Percentiles rank a stretch among this genome's conserved stretches.
These are phyloP conservation scores for Hippocampus guttulatus DNA, from an alignment of 2,113 vertebrate species.

Conservation along the genomic window DNA sequence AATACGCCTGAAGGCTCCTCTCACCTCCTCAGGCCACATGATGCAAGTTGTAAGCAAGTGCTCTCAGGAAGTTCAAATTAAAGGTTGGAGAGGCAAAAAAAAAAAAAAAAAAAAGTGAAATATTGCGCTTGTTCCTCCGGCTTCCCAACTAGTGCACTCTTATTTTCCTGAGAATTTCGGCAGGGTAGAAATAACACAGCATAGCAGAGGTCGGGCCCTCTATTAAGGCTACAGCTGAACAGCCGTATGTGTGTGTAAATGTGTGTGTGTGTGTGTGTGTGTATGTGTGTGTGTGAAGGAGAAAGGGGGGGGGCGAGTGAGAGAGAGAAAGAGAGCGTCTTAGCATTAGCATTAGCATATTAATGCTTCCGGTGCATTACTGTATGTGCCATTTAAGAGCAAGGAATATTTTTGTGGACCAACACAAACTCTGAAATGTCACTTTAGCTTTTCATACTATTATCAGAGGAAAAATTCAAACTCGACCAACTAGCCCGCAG, in stretches of 20 bases:
- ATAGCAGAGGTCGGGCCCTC: constrained; percentile 67
- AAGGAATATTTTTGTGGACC: neutral
- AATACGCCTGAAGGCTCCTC: constrained; percentile 24
- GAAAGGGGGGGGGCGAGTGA: constrained; percentile 17
- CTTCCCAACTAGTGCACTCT: constrained; percentile 32
- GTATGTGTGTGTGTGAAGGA: neutral
- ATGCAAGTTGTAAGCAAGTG: constrained; percentile 39
- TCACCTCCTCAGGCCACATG: constrained; percentile 24
- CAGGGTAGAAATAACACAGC: constrained; percentile 62
- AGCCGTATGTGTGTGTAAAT: constrained; percentile 28
- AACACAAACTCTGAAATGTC: neutral
- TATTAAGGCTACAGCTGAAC: constrained; percentile 63
- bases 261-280: constrained; percentile 4
- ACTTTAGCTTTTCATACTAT: constrained; percentile 28
- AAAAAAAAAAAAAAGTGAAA: constrained; percentile 35
- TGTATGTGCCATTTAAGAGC: constrained; percentile 11
- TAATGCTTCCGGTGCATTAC: constrained; percentile 23
- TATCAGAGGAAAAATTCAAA: constrained; percentile 31
- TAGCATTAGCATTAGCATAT: constrained; percentile 5
- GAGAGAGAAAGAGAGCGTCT: constrained; percentile 6
- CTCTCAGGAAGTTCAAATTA: constrained; percentile 49
- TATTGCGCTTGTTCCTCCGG: constrained; percentile 34
- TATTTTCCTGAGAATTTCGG: constrained; percentile 55
- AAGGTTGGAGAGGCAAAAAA: constrained; percentile 33
- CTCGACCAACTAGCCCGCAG: constrained; percentile 9